Evolutionary conservation across 2,797 vertebrate species (phyloP).

Genomic region (Anguilla obscura): DNA sequence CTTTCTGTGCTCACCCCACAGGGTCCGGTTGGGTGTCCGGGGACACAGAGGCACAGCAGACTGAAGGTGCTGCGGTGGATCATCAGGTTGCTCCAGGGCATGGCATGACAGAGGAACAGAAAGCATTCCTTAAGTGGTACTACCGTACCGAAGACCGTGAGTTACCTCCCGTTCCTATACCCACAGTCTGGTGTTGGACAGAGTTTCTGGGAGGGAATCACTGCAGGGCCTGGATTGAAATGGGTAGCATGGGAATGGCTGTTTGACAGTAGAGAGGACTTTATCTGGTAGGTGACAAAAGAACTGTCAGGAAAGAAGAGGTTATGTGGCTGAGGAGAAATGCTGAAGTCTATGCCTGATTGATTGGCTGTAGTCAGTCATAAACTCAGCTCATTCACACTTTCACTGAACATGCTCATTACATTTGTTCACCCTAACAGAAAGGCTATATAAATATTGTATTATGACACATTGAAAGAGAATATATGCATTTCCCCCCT

Average conservation of each 20-base stretch:
- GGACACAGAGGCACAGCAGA: constrained; percentile 18
- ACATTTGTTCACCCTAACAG: too few relatives aligned
- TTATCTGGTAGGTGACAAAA: not conserved
- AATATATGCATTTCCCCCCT: too few relatives aligned
- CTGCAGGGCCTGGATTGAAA: not conserved
- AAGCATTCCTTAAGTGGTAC: constrained; percentile 77
- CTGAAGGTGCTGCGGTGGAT: not conserved
- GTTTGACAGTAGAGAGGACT: not conserved
- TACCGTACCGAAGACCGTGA: constrained; percentile 88
- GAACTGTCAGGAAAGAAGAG: not conserved
- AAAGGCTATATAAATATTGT: too few relatives aligned
- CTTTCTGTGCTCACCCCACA: constrained; percentile 42
- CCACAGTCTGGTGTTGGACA: not conserved
- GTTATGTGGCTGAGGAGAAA: not conserved
- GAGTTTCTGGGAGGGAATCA: not conserved
- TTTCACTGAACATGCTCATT: not conserved
- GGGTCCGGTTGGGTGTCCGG: constrained; percentile 49
- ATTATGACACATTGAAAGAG: too few relatives aligned
- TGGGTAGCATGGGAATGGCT: not conserved
- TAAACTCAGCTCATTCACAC: not conserved
- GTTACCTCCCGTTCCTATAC: constrained; percentile 44
- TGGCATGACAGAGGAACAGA: constrained; percentile 61
- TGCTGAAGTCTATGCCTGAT: not conserved
- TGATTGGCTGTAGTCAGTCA: not conserved
- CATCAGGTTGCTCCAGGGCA: not conserved